A percentile compares a stretch with the other conserved stretches of the same genome.
These are phyloP conservation scores for Penaeus indicus DNA, from an alignment of 1,140 invertebrate species.

Conservation along the genomic window DNA sequence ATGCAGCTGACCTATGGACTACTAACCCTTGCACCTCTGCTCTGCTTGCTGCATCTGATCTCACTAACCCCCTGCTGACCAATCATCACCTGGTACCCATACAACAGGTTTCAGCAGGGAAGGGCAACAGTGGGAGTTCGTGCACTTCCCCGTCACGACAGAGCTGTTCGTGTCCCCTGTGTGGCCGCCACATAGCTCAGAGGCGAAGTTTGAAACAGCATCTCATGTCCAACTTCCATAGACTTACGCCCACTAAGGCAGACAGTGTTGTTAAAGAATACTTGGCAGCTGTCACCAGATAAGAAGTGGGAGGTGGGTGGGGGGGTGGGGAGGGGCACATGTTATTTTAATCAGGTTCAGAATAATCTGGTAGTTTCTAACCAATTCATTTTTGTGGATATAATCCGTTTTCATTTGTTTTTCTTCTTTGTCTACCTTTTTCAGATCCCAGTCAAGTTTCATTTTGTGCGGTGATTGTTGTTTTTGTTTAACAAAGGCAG, in stretches of 20 bases:
- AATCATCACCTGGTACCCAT: conserved; percentile 58
- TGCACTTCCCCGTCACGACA: conserved; percentile 64
- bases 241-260: conserved; percentile 61
- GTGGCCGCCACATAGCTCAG: conserved; percentile 66
- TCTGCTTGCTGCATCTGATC: conserved; percentile 61
- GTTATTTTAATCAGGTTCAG: conserved; percentile 18
- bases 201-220: conserved; percentile 66
- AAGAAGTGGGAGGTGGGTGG: not conserved
- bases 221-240: conserved; percentile 66
- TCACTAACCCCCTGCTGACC: conserved; percentile 56
- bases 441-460: no score
- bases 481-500: no score
- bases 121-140: conserved; percentile 30
- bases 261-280: conserved; percentile 65
- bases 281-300: conserved; percentile 52
- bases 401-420: no score
- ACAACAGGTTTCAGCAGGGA: conserved; percentile 42
- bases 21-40: conserved; percentile 61
- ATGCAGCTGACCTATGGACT: conserved; percentile 60
- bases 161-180: conserved; percentile 64
- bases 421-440: no score
- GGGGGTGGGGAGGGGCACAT: not conserved
- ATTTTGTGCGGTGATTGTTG: no score
- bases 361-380: conserved; percentile 46
- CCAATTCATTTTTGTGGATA: no score